Evolutionary conservation across 1,140 invertebrate species (phyloP).

Genomic region (Papilio glaucus): DNA sequence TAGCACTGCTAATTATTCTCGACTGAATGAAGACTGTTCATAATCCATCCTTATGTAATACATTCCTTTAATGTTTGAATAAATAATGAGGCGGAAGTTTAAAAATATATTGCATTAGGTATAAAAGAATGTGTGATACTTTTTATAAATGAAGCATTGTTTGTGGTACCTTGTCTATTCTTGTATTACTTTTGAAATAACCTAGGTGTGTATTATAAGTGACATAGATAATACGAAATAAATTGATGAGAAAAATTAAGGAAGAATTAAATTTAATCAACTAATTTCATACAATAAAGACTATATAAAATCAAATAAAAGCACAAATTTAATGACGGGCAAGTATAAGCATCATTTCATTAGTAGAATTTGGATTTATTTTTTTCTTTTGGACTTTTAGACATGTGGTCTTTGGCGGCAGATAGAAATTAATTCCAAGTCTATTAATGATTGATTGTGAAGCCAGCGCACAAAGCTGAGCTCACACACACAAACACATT

Average conservation of each 20-base stretch:
- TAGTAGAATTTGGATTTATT: no score
- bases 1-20: not conserved
- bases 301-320: no score
- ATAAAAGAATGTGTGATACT: not conserved
- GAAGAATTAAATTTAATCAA: no score
- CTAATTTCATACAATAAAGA: no score
- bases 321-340: no score
- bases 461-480: no score
- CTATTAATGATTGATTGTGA: no score
- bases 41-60: not conserved
- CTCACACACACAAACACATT: no score
- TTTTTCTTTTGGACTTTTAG: no score
- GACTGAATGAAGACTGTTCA: not conserved
- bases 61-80: not conserved
- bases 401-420: no score
- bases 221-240: not conserved
- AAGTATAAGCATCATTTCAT: no score
- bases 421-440: no score
- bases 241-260: not conserved
- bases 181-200: not conserved
- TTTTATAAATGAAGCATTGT: slow-evolving; percentile 4
- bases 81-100: not conserved
- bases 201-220: not conserved
- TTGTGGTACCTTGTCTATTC: not conserved
- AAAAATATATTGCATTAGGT: slow-evolving; percentile 15